A percentile compares a stretch with the other conserved stretches of the same genome.
Conservation (phyloP, 2,888 invertebrate genomes). For the Sesia bembeciformis region DNA sequence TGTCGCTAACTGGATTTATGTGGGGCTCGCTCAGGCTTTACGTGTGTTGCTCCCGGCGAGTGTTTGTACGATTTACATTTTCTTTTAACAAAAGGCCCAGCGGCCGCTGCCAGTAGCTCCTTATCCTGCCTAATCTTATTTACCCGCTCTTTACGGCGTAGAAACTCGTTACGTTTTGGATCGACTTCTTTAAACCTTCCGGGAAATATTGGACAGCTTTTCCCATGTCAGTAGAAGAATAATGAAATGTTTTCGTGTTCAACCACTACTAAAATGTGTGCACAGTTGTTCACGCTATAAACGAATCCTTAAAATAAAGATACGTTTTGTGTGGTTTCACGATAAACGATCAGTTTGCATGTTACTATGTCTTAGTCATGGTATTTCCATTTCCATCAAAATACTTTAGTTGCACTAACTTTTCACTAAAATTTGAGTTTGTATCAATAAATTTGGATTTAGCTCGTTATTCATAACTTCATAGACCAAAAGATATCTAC, state of each 20-base stretch:
- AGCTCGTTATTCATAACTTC: too few species aligned
- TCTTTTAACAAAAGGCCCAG: slow-evolving; percentile 28
- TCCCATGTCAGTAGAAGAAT: not conserved
- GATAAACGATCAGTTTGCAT: not conserved
- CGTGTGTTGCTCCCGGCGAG: slow-evolving; percentile 5
- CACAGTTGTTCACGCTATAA: not conserved
- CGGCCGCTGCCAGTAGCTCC: slow-evolving; percentile 29
- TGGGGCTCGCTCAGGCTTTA: slow-evolving; percentile 3
- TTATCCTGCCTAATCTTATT: slow-evolving; percentile 40
- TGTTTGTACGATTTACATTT: slow-evolving; percentile 35
- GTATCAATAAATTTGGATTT: too few species aligned
- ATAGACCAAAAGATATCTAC: too few species aligned
- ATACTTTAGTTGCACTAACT: not conserved
- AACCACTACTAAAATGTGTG: not conserved
- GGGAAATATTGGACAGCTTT: not conserved
- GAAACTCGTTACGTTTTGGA: slow-evolving; percentile 24
- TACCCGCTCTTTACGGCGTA: slow-evolving; percentile 28
- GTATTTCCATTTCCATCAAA: not conserved
- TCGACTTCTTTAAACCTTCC: not conserved
- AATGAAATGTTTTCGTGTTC: not conserved
- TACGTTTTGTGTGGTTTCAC: not conserved
- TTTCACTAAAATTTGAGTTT: too few species aligned
- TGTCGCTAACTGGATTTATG: slow-evolving; percentile 36
- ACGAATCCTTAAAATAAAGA: not conserved
- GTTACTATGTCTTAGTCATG: not conserved